A percentile compares a stretch with the other conserved stretches of the same genome.
These are phyloP conservation scores for Dryobotodes eremita DNA, from an alignment of 2,888 invertebrate species.

Conservation along the genomic window DNA sequence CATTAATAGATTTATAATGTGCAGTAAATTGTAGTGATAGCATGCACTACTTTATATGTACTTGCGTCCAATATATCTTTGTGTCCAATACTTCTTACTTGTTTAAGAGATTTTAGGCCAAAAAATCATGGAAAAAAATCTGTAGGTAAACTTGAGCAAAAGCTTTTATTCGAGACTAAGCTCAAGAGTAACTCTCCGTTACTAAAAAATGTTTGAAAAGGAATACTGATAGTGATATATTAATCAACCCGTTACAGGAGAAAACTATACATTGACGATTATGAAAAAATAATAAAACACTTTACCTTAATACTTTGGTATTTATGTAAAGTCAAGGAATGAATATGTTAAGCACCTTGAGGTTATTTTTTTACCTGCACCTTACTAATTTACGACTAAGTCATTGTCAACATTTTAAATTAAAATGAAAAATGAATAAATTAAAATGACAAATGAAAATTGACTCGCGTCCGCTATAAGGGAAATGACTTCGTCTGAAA, in stretches of 20 bases:
- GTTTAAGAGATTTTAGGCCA: neutral
- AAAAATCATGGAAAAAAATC: neutral
- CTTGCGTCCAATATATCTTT: slow-evolving; percentile 19
- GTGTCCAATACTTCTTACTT: neutral
- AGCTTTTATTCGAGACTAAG: neutral
- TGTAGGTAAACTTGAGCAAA: neutral
- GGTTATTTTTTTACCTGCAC: neutral
- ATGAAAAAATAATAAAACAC: neutral
- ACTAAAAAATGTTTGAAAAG: neutral
- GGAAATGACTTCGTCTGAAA: no score
- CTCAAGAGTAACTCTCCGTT: neutral
- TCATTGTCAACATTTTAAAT: no score
- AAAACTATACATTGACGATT: neutral
- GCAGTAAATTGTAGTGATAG: slow-evolving; percentile 62
- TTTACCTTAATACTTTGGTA: neutral
- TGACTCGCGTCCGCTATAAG: no score
- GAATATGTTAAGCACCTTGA: neutral
- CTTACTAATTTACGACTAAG: neutral
- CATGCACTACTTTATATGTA: slow-evolving; percentile 29
- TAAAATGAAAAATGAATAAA: no score
- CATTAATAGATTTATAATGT: slow-evolving; percentile 70
- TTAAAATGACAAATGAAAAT: no score
- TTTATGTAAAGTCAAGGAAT: neutral
- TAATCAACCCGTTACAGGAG: neutral
- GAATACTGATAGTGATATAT: neutral